Evolutionary conservation across 1,140 invertebrate species (phyloP).

Genomic region (Melanaphis sacchari): DNA sequence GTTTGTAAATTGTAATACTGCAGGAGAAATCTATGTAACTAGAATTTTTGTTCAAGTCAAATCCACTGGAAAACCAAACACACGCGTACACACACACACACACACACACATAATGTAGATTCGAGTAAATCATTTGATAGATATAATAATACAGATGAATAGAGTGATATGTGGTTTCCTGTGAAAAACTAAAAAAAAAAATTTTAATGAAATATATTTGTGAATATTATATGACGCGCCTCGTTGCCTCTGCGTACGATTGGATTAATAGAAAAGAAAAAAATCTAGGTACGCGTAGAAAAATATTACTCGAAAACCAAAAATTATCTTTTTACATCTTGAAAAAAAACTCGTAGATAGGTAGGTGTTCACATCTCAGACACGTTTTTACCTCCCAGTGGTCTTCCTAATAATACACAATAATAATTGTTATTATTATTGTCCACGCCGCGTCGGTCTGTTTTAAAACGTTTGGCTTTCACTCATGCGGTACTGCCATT

Average conservation of each 20-base stretch:
- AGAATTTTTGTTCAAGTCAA: neutral
- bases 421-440: slow-evolving; percentile 23
- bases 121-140: neutral
- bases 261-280: neutral
- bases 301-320: neutral
- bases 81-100: too few species aligned
- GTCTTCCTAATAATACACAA: neutral
- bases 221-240: neutral
- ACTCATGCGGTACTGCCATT: neutral
- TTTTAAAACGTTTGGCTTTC: slow-evolving; percentile 13
- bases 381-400: slow-evolving; percentile 36
- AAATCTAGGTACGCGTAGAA: neutral
- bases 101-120: neutral
- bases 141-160: neutral
- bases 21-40: neutral
- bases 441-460: neutral
- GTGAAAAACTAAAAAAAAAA: neutral
- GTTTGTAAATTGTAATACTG: neutral
- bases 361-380: neutral
- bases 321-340: slow-evolving; percentile 25
- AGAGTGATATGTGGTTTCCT: neutral
- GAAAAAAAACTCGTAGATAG: neutral
- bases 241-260: neutral
- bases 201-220: slow-evolving; percentile 6
- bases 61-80: neutral